phyloP scores from a whole-genome alignment of 2,113 vertebrate species.

The Saguinus midas region DNA sequence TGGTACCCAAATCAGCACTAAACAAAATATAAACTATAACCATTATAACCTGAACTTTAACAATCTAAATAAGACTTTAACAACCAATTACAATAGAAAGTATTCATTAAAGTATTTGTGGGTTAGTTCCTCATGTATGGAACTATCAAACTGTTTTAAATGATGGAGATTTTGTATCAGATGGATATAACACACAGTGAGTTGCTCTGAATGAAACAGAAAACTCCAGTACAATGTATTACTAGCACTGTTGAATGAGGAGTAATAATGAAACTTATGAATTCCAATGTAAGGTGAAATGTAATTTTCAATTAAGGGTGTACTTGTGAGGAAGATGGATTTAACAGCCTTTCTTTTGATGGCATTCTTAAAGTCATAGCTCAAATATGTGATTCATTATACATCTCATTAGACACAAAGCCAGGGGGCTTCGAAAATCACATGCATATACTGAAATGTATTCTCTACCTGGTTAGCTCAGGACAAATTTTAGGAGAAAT shows the following conservation, averaged over 20 bases:
- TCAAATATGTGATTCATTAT: conserved; percentile 48
- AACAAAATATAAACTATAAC: neutral
- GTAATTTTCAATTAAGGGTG: conserved; percentile 33
- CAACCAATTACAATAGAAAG: neutral
- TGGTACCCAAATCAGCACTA: neutral
- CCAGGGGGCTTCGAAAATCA: conserved; percentile 29
- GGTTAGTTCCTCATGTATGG: neutral
- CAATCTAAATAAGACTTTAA: neutral
- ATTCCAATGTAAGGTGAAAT: neutral
- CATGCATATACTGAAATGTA: neutral
- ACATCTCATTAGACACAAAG: conserved; percentile 43
- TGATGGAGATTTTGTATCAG: neutral
- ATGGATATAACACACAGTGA: neutral
- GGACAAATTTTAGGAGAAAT: conserved; percentile 20
- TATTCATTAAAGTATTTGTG: neutral
- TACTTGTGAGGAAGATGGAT: neutral
- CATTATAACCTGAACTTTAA: neutral
- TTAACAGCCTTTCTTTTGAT: conserved; percentile 26
- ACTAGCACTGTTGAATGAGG: neutral
- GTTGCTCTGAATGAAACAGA: neutral
- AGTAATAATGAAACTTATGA: neutral
- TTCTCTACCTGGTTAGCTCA: conserved; percentile 8
- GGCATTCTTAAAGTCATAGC: conserved; percentile 29
- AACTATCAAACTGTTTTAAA: neutral
- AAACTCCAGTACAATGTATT: neutral